Evolutionary conservation across 2,113 vertebrate species (phyloP).

Genomic region (Puntigrus tetrazona): DNA sequence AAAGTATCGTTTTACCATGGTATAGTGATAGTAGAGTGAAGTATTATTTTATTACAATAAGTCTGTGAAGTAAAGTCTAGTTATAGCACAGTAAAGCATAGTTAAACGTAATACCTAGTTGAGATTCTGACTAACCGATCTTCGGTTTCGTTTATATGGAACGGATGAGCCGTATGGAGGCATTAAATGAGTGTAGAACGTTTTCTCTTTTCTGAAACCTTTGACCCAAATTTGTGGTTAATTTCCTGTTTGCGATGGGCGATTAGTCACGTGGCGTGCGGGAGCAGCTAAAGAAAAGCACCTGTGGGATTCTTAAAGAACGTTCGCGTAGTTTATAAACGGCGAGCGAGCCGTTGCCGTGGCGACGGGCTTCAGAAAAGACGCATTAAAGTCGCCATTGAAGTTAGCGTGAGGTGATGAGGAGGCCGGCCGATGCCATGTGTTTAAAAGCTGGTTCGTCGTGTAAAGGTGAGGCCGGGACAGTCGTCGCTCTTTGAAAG

Average conservation of each 20-base stretch:
- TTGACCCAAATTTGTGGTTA: conserved; percentile 12
- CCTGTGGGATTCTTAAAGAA: not conserved
- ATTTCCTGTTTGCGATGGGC: conserved; percentile 11
- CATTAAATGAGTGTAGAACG: not conserved
- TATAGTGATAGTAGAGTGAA: not conserved
- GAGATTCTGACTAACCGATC: not conserved
- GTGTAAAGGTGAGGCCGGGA: conserved; percentile 29
- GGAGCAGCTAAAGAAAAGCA: not conserved
- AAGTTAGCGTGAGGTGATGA: not conserved
- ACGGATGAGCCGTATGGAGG: not conserved
- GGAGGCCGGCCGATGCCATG: not conserved
- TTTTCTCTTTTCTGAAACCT: not conserved
- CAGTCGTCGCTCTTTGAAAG: not conserved
- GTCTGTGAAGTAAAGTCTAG: not conserved
- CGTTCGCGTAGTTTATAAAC: not conserved
- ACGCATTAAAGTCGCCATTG: no score
- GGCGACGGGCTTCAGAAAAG: not conserved
- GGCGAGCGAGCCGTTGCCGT: no score
- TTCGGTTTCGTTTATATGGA: not conserved
- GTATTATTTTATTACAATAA: not conserved
- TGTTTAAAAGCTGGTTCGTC: not conserved
- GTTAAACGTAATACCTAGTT: not conserved
- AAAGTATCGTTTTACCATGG: not conserved
- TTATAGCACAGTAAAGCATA: not conserved
- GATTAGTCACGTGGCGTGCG: conserved; percentile 4